Base-by-base conservation (phyloP, 2,888 invertebrate species). In the Diarsia brunnea region DNA sequence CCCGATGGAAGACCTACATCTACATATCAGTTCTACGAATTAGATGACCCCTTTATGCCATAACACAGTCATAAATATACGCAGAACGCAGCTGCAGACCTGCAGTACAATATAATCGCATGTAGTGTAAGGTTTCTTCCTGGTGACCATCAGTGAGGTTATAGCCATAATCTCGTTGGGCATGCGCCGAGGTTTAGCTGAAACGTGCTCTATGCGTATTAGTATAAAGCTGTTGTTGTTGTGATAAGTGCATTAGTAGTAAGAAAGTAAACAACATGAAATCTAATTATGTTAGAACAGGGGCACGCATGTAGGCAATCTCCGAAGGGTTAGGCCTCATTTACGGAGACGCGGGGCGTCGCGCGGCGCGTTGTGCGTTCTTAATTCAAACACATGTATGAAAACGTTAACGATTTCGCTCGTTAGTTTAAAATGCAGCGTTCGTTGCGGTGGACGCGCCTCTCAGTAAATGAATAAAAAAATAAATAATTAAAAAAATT, bases 21-120 rank as follows among this genome's bases (percentile, higher is more conserved):
- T n/a, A n/a, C n/a, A n/a, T n/a, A n/a, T n/a, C 38, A 38, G 7
- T 55, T 55, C 55, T 55, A 55, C 55, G 2, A 12, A 4, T 1
- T 55, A 55, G 24, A 51, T 24, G 24, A 24, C 24, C 7, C 14
- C 12, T 2, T 14, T 55, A 55, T 24, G 14, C 21, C 14, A 10
- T 43, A 45, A 43, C 10, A 16, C 7, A 27, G 31, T 31, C 21
- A 43, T 21, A 14, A 5, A 8, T 43, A 12, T 49, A 21, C 45
- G 43, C 49, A 79, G 55, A 81, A 81, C 64, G 69, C 82, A 82
- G 49, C 78, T 79, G 78, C 78, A 78, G 14, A 82, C 45, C 78
- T 79, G 78, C 78, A 78, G 14, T n/a, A 55, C 43, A 61, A 31
- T 64, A 64, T 79, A 82, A 79, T 79, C 78, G 31, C 14, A 0